phyloP scores from a whole-genome alignment of 2,888 invertebrate genomes.

The Apodemia duryi region DNA sequence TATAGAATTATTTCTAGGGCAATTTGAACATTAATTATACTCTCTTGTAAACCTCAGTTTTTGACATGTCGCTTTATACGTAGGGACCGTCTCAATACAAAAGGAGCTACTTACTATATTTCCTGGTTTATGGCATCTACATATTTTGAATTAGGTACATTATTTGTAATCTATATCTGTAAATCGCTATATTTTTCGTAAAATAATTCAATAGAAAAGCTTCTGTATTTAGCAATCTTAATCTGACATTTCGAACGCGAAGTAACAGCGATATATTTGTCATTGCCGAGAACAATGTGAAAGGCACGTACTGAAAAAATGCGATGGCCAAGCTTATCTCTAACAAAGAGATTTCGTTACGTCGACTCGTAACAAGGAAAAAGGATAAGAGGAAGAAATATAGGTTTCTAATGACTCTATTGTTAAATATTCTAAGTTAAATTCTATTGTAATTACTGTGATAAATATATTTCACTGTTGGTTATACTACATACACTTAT shows the following conservation, averaged over 20 bases:
- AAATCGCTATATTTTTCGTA: background rate
- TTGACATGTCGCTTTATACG: no score
- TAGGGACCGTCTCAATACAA: no score
- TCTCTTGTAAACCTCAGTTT: no score
- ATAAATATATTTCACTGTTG: background rate
- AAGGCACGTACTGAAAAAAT: conserved; percentile 11
- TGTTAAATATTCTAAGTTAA: background rate
- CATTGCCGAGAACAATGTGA: conserved; percentile 13
- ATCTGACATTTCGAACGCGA: conserved; percentile 6
- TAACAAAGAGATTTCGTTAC: conserved; percentile 13
- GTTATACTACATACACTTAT: no score
- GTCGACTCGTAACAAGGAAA: conserved; percentile 16
- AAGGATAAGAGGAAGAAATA: conserved; percentile 12
- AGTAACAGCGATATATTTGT: conserved; percentile 12
- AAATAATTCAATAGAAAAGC: background rate
- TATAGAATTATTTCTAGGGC: no score
- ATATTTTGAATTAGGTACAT: no score
- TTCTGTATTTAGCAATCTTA: conserved; percentile 2
- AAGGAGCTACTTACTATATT: no score
- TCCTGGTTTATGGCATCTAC: no score
- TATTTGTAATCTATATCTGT: no score
- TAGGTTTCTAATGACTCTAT: conserved; percentile 15
- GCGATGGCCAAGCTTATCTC: conserved; percentile 15
- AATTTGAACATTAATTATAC: no score
- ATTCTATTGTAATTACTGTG: background rate